Percentiles rank a stretch among this genome's conserved stretches.
phyloP scores from a whole-genome alignment of 1,140 invertebrate species.

The Leptoteleia sp. region DNA sequence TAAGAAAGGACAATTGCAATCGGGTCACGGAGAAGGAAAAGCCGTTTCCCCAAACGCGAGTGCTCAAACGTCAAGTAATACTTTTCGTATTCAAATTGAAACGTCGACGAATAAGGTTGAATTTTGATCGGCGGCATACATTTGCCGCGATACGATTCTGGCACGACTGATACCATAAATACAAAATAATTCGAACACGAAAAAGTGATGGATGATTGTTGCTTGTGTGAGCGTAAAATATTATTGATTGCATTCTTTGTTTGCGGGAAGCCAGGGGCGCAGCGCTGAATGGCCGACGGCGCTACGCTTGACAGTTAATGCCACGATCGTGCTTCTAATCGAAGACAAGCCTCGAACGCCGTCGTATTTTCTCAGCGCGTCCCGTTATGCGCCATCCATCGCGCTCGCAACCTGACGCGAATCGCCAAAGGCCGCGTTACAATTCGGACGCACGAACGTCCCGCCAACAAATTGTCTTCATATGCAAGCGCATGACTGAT shows the following conservation, averaged over 20 bases:
- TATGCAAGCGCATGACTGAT: constrained; percentile 22
- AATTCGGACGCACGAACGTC: constrained; percentile 42
- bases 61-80: too few species aligned
- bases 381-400: constrained; percentile 62
- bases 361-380: constrained; percentile 60
- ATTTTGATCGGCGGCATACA: too few species aligned
- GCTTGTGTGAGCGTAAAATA: constrained; percentile 48
- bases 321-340: constrained; percentile 64
- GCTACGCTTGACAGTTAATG: constrained; percentile 60
- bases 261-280: constrained; percentile 39
- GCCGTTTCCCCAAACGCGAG: too few species aligned
- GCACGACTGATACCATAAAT: constrained; percentile 40
- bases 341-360: constrained; percentile 51
- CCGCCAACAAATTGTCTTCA: constrained; percentile 29
- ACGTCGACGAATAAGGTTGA: background rate
- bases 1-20: constrained; percentile 1
- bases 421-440: constrained; percentile 55
- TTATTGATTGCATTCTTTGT: constrained; percentile 62
- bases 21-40: constrained; percentile 5
- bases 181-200: constrained; percentile 38
- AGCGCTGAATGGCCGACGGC: constrained; percentile 44
- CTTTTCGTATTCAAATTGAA: constrained; percentile 31
- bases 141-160: too few species aligned
- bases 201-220: constrained; percentile 47
- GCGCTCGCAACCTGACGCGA: constrained; percentile 28